phyloP scores from a whole-genome alignment of 2,888 invertebrate species.

The Sepioteuthis lessoniana region DNA sequence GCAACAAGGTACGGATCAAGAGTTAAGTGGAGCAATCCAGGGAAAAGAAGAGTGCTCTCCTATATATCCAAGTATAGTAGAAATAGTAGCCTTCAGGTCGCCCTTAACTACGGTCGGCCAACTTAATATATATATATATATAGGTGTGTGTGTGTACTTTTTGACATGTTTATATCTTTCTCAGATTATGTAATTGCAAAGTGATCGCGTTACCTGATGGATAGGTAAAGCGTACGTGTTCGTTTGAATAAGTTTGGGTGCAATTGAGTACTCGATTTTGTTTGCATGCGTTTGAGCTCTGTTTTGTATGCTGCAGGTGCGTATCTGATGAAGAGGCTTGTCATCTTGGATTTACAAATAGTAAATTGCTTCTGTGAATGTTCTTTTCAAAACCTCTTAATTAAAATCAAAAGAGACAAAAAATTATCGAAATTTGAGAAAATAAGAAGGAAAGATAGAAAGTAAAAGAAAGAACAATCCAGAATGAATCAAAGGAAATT shows the following conservation, averaged over 20 bases:
- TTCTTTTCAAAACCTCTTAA: background rate
- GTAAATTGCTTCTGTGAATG: background rate
- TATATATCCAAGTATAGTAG: too few relatives aligned
- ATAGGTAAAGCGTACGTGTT: background rate
- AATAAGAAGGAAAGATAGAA: background rate
- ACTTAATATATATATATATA: background rate
- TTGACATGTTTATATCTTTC: background rate
- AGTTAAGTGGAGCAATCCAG: too few relatives aligned
- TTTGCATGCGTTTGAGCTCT: background rate
- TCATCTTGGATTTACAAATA: background rate
- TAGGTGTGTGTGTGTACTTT: background rate
- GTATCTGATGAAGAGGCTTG: background rate
- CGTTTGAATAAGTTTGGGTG: background rate
- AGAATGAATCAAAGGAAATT: background rate
- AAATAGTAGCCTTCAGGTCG: too few relatives aligned
- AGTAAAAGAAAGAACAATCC: background rate
- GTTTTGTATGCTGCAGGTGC: background rate
- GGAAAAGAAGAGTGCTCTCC: too few relatives aligned
- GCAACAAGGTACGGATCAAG: too few relatives aligned
- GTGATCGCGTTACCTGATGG: too few relatives aligned
- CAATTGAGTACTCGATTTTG: background rate
- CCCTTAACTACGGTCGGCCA: too few relatives aligned
- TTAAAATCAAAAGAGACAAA: background rate
- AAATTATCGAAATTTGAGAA: too few relatives aligned
- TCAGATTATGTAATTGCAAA: too few relatives aligned